These are phyloP conservation scores for Mimas tiliae DNA, from an alignment of 2,888 invertebrate species.

Conservation along the genomic window DNA sequence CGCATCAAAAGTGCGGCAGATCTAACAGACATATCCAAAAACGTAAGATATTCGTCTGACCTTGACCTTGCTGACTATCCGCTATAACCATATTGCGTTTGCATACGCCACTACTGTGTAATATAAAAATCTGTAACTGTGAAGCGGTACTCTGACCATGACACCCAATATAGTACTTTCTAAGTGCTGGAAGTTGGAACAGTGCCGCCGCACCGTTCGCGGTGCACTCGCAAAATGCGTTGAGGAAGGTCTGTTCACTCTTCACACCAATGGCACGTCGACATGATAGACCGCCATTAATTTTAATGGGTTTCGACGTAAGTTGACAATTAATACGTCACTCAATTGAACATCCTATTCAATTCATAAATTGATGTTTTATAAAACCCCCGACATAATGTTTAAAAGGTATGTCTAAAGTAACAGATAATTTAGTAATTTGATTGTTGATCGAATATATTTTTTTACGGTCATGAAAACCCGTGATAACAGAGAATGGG, in stretches of 20 bases:
- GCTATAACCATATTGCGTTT: background rate
- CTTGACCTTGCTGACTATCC: background rate
- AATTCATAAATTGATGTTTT: no score
- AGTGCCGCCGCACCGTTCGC: background rate
- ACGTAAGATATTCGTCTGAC: background rate
- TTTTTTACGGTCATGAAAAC: no score
- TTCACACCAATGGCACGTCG: background rate
- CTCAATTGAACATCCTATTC: no score
- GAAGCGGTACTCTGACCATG: constrained; percentile 1
- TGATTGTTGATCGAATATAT: no score
- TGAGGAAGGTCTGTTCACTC: background rate
- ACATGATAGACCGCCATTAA: background rate
- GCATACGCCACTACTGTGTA: background rate
- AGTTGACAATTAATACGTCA: no score
- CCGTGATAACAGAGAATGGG: no score
- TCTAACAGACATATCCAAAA: background rate
- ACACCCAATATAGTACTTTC: constrained; percentile 8
- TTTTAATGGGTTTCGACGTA: no score
- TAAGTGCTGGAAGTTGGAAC: constrained; percentile 13
- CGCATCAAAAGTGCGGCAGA: no score
- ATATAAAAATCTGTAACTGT: background rate
- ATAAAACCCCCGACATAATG: no score
- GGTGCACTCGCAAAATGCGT: background rate
- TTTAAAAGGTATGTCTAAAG: no score
- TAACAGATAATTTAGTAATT: no score